Base-by-base conservation (phyloP, 2,888 invertebrate genomes). In the Eristalinus sepulchralis region DNA sequence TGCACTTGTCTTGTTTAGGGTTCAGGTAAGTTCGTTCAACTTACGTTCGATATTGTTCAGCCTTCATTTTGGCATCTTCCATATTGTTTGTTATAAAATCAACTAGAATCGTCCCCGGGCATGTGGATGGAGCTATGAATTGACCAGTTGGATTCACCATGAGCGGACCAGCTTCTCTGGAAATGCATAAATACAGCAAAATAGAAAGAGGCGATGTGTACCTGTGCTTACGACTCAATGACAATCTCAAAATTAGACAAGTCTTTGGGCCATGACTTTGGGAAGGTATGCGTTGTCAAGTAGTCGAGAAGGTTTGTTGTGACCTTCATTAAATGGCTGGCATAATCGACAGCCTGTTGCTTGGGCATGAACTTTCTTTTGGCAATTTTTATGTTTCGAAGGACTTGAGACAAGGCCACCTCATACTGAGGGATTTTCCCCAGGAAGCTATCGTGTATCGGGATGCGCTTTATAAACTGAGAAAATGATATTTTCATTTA, bases 141-240 rank as follows among this genome's bases (percentile, higher is more conserved):
- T 98, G 98, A 2, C 98, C 98, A 2, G 97, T 97, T 0, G 98
- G 98, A 11, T 97, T 97, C 33, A 98, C 94, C 96, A 98, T 98
- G 76, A 98, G 91, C 0, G 98, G 98, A 0, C 98, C 98, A 3
- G 98, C 97, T 92, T 98, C 98, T 24, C 98, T 98, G 93, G 36
- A 91, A 90, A 85, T 88, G 79, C 62, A 17, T 10, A 8, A 20
- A 34, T 34, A 62, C 11, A 9, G 57, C 0, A 36, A 17, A 10
- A 22, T 27, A 27, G 5, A 27, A 27, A 27, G 2, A 5, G 27
- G 27, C 2, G 5, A 5, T 5, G 27, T 2, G 2, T 27, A 5
- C 9, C 6, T 9, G 4, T 3, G 94, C 95, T 94, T 93, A 97
- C 97, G 96, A 96, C 94, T 98, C 97, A 57, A 98, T 96, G 27